Base-by-base conservation (phyloP, 2,888 invertebrate species). In the Melipona beecheii region DNA sequence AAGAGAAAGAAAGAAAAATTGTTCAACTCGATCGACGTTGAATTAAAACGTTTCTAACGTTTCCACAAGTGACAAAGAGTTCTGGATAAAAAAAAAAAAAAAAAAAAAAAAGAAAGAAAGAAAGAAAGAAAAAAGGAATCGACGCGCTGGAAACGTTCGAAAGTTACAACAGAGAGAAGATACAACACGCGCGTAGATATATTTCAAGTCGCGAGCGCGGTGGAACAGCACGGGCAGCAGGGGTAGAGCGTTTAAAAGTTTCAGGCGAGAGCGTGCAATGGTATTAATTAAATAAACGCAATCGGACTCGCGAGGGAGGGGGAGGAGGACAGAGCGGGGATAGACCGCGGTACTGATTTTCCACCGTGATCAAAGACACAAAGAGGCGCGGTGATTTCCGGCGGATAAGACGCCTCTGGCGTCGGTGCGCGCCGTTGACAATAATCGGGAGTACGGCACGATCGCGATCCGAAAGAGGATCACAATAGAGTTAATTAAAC, bases 401-500 rank as follows among this genome's bases (percentile, higher is more conserved):
- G 50, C 50, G 74, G 81, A 71, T 73, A 85, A 81, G 85, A 85
- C 81, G 85, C 85, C 85, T 66, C 65, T 21, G 85, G 85, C 82
- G 74, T 86, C 78, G 56, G 62, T 62, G 60, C 49, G 60, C 52
- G 43, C 84, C 70, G 66, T 75, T 75, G 78, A 83, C 81, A 84
- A 88, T 90, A 86, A 89, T 90, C 88, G 88, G 75, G 62, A 65
- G 81, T 74, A 81, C 79, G 75, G 86, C 31, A 64, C 65, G 78
- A 78, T 77, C 87, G 84, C 81, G 79, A 79, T 77, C 85, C 82
- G 79, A 90, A 89, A 89, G 90, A 87, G 84, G 73, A 87, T 86
- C 85, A 91, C 92, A 92, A 92, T 92, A 90, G 91, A 93, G 93
- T 93, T 93, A 93, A 94, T 94, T 93, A 93, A 93, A 93, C 92